Evolutionary conservation across 2,113 vertebrate genomes (phyloP).

Genomic region (Suricata suricatta): DNA sequence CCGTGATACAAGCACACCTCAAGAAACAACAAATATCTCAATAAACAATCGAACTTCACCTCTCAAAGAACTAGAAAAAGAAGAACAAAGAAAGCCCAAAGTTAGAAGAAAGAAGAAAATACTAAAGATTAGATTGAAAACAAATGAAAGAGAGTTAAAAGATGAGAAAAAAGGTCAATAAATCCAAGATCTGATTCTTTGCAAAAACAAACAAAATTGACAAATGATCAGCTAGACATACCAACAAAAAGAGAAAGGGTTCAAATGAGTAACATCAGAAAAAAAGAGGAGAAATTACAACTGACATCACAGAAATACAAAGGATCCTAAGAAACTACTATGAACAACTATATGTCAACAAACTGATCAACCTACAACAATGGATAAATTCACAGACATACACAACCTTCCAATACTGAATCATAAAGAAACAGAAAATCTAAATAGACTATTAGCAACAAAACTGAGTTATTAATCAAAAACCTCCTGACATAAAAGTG

Average conservation of each 20-base stretch:
- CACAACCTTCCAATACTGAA: not conserved
- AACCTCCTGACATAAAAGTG: not conserved
- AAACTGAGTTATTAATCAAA: not conserved
- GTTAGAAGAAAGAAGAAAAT: not conserved
- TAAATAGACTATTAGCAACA: not conserved
- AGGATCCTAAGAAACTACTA: not conserved
- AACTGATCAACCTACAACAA: not conserved
- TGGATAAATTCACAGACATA: not conserved
- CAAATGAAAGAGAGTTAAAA: not conserved
- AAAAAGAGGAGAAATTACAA: not conserved
- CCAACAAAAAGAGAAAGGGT: not conserved
- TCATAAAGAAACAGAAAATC: not conserved
- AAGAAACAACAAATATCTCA: not conserved
- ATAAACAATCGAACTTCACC: not conserved
- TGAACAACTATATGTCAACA: not conserved
- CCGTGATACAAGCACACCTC: not conserved
- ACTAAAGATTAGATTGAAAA: not conserved
- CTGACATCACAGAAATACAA: not conserved
- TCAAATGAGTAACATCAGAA: not conserved
- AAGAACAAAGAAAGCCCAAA: not conserved
- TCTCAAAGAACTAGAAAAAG: not conserved
- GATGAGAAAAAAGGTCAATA: not conserved
- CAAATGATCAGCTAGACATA: not conserved
- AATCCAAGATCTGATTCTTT: not conserved
- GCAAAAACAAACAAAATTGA: not conserved